Conservation (phyloP, 2,797 vertebrate species). For the Macropodus opercularis region DNA sequence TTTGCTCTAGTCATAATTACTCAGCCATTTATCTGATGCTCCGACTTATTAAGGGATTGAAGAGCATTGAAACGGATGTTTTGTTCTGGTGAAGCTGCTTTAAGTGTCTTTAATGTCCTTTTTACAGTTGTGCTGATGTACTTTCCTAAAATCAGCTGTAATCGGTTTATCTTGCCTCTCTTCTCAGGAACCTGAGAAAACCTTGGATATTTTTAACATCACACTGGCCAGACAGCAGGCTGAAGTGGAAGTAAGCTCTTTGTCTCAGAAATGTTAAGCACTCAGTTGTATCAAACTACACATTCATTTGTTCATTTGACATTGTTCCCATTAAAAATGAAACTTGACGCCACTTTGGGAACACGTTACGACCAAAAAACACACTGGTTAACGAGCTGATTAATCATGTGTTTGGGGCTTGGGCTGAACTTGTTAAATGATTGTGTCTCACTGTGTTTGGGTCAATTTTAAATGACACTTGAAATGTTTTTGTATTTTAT, state of each 20-base stretch:
- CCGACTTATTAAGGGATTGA: not conserved
- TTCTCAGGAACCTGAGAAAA: conserved; percentile 88
- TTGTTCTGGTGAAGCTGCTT: conserved; percentile 4
- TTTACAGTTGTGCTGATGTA: conserved; percentile 15
- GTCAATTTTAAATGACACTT: not conserved
- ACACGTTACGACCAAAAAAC: not conserved
- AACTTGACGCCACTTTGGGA: not conserved
- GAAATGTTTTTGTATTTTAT: not conserved
- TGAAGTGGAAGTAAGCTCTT: conserved; percentile 92
- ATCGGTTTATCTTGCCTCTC: conserved; percentile 40
- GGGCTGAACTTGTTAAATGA: not conserved
- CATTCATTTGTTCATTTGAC: no score
- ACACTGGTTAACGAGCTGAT: not conserved
- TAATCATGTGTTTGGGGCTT: conserved; percentile 2
- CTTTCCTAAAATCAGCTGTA: conserved; percentile 17
- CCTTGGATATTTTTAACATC: conserved; percentile 97
- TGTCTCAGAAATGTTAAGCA: not conserved
- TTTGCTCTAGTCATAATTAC: conserved; percentile 7
- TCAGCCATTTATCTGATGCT: not conserved
- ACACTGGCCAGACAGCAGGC: conserved; percentile 95
- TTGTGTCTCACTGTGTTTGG: not conserved
- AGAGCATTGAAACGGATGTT: conserved; percentile 16
- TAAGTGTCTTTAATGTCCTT: conserved; percentile 5
- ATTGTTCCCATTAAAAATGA: no score
- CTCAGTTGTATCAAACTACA: not conserved